A percentile compares a stretch with the other conserved stretches of the same genome.
These are phyloP conservation scores for Oligia strigilis DNA, from an alignment of 2,888 invertebrate genomes.

Conservation along the genomic window DNA sequence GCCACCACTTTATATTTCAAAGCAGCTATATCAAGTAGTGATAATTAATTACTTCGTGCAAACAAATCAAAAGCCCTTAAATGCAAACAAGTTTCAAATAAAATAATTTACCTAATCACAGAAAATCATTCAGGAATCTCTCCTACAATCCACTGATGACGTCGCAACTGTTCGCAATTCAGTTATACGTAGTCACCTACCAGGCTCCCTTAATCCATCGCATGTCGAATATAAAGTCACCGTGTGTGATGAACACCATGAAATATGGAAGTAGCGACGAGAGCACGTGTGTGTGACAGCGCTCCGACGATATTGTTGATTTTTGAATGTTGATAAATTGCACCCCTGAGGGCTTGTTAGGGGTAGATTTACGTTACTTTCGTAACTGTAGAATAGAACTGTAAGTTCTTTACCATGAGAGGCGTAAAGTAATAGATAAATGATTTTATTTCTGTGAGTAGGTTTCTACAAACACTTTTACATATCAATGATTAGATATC, in stretches of 20 bases:
- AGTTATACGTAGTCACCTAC: not conserved
- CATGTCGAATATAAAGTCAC: constrained; percentile 22
- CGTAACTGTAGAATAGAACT: not conserved
- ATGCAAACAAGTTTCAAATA: too few relatives aligned
- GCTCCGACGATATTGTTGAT: constrained; percentile 37
- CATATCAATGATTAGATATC: too few relatives aligned
- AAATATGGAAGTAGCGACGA: constrained; percentile 50
- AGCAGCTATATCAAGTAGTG: too few relatives aligned
- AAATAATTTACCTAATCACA: not conserved
- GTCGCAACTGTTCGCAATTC: not conserved
- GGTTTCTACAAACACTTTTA: not conserved
- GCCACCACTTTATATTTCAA: not conserved
- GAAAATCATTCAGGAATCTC: not conserved
- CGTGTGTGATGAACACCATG: constrained; percentile 39
- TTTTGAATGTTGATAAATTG: constrained; percentile 63
- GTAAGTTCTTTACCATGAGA: not conserved
- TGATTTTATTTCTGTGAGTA: not conserved
- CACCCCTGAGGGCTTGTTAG: constrained; percentile 21
- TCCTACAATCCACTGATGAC: not conserved
- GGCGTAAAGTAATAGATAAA: not conserved
- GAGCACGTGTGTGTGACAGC: constrained; percentile 51
- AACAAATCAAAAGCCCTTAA: too few relatives aligned
- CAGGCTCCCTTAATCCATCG: constrained; percentile 9
- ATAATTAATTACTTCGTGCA: too few relatives aligned
- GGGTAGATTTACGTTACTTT: not conserved